These are phyloP conservation scores for Pseudachorutes palmiensis DNA, from an alignment of 1,140 invertebrate species.

Conservation along the genomic window DNA sequence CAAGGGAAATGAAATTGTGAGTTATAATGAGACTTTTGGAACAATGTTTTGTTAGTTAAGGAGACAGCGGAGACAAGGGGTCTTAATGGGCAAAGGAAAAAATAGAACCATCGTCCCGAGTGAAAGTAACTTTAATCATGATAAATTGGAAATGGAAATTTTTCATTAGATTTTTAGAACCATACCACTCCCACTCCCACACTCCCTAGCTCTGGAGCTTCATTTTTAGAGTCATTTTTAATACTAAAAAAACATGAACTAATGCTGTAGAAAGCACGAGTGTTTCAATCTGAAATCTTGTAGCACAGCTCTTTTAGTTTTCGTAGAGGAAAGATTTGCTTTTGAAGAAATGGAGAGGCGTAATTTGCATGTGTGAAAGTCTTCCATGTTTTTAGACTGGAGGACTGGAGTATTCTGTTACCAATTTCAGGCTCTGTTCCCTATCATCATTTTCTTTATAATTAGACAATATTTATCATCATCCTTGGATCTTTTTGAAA, in stretches of 20 bases:
- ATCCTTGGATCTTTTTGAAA: not conserved
- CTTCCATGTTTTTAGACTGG: not conserved
- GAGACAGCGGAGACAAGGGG: not conserved
- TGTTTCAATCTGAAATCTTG: not conserved
- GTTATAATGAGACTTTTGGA: constrained; percentile 1
- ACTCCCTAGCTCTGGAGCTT: not conserved
- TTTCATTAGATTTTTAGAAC: constrained; percentile 5
- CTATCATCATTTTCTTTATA: constrained; percentile 8
- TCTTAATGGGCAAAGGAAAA: not conserved
- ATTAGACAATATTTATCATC: constrained; percentile 8
- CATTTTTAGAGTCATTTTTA: not conserved
- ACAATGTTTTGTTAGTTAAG: constrained; percentile 9
- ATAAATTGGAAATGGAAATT: constrained; percentile 20
- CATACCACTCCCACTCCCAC: not conserved
- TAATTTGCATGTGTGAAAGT: not conserved
- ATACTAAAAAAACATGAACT: not conserved
- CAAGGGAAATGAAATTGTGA: constrained; percentile 9
- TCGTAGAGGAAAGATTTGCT: no score
- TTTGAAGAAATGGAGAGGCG: no score
- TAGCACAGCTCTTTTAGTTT: not conserved
- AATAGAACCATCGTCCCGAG: not conserved
- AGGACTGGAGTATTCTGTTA: not conserved
- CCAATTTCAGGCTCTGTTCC: not conserved
- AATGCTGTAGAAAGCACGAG: not conserved
- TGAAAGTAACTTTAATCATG: constrained; percentile 24